These are phyloP conservation scores for Nyctalus aviator DNA, from an alignment of 2,797 vertebrate species.

Conservation along the genomic window DNA sequence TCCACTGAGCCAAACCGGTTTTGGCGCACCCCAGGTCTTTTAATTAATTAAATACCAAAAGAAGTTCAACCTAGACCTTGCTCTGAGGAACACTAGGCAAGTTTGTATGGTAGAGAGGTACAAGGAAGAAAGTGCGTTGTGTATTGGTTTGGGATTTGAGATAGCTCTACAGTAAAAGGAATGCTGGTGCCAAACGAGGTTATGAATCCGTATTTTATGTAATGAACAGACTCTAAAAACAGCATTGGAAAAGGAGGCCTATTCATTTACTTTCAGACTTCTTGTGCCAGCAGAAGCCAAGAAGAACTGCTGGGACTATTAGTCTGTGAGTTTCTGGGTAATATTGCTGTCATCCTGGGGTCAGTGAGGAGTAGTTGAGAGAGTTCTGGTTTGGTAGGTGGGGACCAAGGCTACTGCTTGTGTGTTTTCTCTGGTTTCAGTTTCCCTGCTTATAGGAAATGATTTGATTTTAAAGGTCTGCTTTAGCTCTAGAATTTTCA, in stretches of 20 bases:
- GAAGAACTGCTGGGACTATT: not conserved
- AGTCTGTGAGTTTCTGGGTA: not conserved
- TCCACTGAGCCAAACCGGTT: no score
- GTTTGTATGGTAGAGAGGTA: not conserved
- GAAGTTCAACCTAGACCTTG: not conserved
- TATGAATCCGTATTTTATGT: not conserved
- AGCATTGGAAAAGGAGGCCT: not conserved
- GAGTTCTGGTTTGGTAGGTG: not conserved
- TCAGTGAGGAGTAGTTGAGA: not conserved
- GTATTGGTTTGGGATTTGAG: conserved; percentile 25
- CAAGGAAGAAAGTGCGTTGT: conserved; percentile 30
- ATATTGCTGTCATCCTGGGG: not conserved
- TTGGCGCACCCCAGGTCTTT: not conserved
- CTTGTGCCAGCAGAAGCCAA: not conserved
- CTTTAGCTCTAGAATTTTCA: not conserved
- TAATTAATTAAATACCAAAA: conserved; percentile 33
- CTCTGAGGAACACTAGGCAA: not conserved
- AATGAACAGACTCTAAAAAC: conserved; percentile 55
- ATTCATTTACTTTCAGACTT: not conserved
- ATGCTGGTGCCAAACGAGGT: not conserved
- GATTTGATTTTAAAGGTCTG: conserved; percentile 16
- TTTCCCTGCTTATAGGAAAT: not conserved
- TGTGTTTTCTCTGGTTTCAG: not conserved
- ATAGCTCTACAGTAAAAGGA: not conserved
- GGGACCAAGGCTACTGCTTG: not conserved